Evolutionary conservation across 2,888 invertebrate species (phyloP), one percentile per base, ranked within the genome.

Genomic region (Scrobipalpa atriplicella): DNA sequence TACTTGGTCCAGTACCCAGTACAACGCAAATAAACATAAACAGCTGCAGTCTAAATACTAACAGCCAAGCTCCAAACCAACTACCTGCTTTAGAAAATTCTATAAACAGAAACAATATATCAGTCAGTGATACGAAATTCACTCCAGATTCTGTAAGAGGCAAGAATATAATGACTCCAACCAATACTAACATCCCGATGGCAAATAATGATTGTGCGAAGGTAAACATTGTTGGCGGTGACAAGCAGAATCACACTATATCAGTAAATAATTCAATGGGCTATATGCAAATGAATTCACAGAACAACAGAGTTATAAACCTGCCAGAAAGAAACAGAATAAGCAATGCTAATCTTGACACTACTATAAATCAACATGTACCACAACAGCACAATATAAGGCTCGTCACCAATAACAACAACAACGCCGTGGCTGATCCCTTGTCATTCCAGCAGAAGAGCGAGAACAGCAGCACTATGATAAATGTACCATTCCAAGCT

Each of bases 401-500:
- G 10, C 91, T 92, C 39, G 90, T 92, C 19, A 92, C 91, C 13
- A 92, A 91, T 71, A 90, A 85, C 68, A 79, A 70, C 47, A 90
- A 76, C 66, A 89, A 71, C 66, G 90, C 82, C 70, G 89, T 89
- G 39, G 69, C 84, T 39, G 92, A 92, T 54, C 82, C 92, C 19
- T 70, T 91, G 66, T 75, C 85, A 11, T 92, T 89, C 76, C 92
- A 92, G 75, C 93, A 90, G 73, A 91, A 88, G 72, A 83, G 74
- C 66, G 92, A 92, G 76, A 87, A 78, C 64, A 87, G 75, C 67
- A 81, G 88, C 36, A 93, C 93, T 21, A 92, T 92, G 85, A 93
- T 93, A 63, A 93, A 92, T 72, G 90, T 93, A 39, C 93, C 93
- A 0, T 93, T 93, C 79, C 93, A 93, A 79, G 87, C 92, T 2